Conservation (phyloP, 2,888 invertebrate species). For the Aspidapion aeneum region DNA sequence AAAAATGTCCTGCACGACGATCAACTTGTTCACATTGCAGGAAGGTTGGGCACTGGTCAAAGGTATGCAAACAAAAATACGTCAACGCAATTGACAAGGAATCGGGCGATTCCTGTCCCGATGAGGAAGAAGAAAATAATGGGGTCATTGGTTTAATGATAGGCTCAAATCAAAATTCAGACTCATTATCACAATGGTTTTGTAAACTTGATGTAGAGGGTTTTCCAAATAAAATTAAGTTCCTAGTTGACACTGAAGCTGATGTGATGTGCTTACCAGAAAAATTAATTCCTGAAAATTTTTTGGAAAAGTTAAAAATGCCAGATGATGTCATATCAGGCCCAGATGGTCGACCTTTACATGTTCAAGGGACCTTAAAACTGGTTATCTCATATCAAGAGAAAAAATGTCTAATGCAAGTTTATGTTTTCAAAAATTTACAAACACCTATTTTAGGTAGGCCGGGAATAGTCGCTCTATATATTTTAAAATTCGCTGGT, state of each 20-base stretch:
- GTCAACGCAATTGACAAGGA: not conserved
- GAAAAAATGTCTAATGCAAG: not conserved
- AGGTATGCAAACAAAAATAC: not conserved
- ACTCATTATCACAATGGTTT: constrained; percentile 12
- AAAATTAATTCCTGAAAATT: constrained; percentile 3
- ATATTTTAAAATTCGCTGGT: not conserved
- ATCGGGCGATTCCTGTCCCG: not conserved
- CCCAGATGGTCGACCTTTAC: constrained; percentile 11
- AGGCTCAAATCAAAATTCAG: constrained; percentile 1
- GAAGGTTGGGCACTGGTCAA: not conserved
- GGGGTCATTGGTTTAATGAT: not conserved
- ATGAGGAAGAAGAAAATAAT: not conserved
- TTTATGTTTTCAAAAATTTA: constrained; percentile 4
- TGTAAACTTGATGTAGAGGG: constrained; percentile 11
- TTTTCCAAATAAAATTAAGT: constrained; percentile 2
- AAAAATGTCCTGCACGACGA: not conserved
- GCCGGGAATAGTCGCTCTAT: constrained; percentile 1
- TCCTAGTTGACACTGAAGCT: constrained; percentile 13
- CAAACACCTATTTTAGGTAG: too few relatives aligned
- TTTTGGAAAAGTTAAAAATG: constrained; percentile 1
- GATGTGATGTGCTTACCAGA: constrained; percentile 13
- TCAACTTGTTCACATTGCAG: not conserved
- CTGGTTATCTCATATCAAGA: not conserved
- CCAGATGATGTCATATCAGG: too few relatives aligned
- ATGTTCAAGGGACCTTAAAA: constrained; percentile 5